These are phyloP conservation scores for Drosophila malerkotliana DNA, from an alignment of 1,140 invertebrate genomes.

Conservation along the genomic window DNA sequence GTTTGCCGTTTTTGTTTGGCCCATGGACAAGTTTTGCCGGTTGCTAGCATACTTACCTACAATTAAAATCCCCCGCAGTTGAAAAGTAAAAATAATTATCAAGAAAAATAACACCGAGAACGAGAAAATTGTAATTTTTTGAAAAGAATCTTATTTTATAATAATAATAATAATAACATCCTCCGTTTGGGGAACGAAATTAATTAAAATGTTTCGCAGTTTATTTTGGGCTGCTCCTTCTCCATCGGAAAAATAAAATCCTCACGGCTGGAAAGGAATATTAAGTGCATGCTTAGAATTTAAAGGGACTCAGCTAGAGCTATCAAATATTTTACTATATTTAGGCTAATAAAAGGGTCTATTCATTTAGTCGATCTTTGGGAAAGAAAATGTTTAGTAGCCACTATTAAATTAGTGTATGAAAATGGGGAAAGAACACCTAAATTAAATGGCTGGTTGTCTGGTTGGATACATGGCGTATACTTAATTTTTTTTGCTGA, in stretches of 20 bases:
- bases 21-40: constrained; percentile 50
- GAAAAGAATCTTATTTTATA: constrained; percentile 48
- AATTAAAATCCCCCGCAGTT: constrained; percentile 61
- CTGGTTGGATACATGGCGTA: constrained; percentile 50
- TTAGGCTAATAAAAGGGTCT: too few species aligned
- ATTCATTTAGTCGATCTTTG: too few species aligned
- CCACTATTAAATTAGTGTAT: too few species aligned
- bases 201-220: constrained; percentile 44
- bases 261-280: not conserved
- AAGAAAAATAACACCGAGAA: constrained; percentile 39
- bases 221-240: constrained; percentile 23
- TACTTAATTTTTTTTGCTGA: constrained; percentile 48
- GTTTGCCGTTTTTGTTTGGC: constrained; percentile 39
- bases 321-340: not conserved
- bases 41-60: constrained; percentile 55
- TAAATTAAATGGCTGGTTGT: not conserved
- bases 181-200: constrained; percentile 47
- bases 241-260: not conserved
- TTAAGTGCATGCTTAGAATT: constrained; percentile 13
- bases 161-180: constrained; percentile 70
- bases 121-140: constrained; percentile 32
- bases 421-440: not conserved
- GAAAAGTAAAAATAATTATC: constrained; percentile 66
- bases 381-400: too few species aligned
- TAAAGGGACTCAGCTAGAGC: not conserved